These are phyloP conservation scores for Lepidochitona cinerea DNA, from an alignment of 2,888 invertebrate species.

Conservation along the genomic window DNA sequence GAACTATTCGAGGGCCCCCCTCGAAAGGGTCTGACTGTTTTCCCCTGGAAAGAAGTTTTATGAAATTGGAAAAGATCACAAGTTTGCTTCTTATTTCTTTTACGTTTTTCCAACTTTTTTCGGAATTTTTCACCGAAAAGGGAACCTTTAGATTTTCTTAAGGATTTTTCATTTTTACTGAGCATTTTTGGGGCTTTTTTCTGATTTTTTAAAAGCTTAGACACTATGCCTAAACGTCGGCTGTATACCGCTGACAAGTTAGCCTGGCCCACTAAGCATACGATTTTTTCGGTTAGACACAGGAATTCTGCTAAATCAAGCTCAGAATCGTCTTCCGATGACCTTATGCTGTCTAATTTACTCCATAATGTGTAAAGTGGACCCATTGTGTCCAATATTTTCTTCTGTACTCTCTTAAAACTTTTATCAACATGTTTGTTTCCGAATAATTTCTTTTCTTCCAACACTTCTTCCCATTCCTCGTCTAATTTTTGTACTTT, in stretches of 20 bases:
- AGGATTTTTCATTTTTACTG: not conserved
- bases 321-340: not conserved
- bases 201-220: slow-evolving; percentile 3
- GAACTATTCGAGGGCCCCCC: no score
- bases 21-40: no score
- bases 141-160: not conserved
- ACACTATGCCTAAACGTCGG: not conserved
- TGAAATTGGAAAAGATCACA: not conserved
- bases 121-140: slow-evolving; percentile 10
- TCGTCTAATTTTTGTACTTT: no score
- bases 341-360: not conserved
- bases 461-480: no score
- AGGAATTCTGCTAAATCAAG: slow-evolving; percentile 6
- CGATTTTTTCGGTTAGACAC: slow-evolving; percentile 4
- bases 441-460: no score
- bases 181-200: slow-evolving; percentile 6
- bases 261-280: slow-evolving; percentile 12
- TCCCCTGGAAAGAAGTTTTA: no score
- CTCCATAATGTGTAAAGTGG: slow-evolving; percentile 8
- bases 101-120: not conserved
- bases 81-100: not conserved
- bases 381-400: no score
- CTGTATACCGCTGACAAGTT: not conserved
- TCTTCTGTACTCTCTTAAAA: no score
- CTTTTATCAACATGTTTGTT: no score